These are phyloP conservation scores for Palythoa caribaeorum DNA, from an alignment of 92 coral and sea anemone genomes.

Conservation along the genomic window DNA sequence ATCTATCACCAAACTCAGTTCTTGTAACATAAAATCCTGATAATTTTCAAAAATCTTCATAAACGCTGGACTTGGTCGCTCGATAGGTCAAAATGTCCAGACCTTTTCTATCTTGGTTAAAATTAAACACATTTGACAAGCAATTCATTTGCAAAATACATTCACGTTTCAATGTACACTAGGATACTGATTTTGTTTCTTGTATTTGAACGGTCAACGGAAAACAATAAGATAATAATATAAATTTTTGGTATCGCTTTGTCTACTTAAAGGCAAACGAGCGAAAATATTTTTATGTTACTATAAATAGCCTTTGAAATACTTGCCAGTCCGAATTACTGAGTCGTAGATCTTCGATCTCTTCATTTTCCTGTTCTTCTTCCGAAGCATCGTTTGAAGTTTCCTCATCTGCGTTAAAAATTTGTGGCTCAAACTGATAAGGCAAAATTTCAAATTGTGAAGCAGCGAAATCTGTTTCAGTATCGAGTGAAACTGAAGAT, in stretches of 20 bases:
- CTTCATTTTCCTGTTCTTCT: conserved; percentile 18
- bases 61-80: not conserved
- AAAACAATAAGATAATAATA: not conserved
- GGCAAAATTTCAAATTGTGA: conserved; percentile 17
- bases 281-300: not conserved
- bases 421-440: conserved; percentile 32
- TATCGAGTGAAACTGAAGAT: conserved; percentile 30
- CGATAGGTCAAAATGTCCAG: not conserved
- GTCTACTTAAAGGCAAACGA: not conserved
- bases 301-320: not conserved
- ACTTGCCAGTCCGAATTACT: conserved; percentile 28
- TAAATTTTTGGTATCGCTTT: not conserved
- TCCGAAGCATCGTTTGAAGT: conserved; percentile 7
- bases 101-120: not conserved
- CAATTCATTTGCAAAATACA: no score
- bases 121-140: no score
- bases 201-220: not conserved
- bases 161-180: not conserved
- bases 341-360: conserved; percentile 11
- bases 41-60: no score
- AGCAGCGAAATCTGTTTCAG: not conserved
- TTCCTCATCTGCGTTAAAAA: conserved; percentile 9
- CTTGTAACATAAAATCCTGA: not conserved
- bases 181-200: not conserved
- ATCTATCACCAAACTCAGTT: not conserved